A percentile compares a stretch with the other conserved stretches of the same genome.
Conservation (phyloP, 1,140 invertebrate genomes). For the Sycophaga agraensis region DNA sequence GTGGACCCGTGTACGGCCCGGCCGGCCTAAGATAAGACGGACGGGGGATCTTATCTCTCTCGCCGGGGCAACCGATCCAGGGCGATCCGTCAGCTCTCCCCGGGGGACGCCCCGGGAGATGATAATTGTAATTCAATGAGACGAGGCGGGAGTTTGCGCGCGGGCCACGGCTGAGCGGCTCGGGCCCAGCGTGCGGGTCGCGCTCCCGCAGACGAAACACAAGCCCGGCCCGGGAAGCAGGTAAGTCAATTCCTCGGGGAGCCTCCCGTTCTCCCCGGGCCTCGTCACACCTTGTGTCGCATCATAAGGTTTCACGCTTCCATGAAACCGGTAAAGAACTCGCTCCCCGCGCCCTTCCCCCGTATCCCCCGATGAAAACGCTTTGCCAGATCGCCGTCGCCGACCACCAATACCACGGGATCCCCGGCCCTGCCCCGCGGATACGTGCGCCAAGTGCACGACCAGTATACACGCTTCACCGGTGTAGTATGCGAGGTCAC, state of each 20-base stretch:
- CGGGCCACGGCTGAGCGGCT: slow-evolving; percentile 25
- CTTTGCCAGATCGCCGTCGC: slow-evolving; percentile 5
- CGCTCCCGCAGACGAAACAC: slow-evolving; percentile 23
- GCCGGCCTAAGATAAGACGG: no score
- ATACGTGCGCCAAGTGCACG: no score
- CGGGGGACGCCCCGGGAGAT: slow-evolving; percentile 24
- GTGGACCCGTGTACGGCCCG: no score
- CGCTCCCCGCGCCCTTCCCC: neutral
- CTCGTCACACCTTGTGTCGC: slow-evolving; percentile 39
- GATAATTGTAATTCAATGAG: slow-evolving; percentile 36
- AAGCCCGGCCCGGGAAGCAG: neutral
- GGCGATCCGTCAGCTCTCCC: no score
- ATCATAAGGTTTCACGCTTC: slow-evolving; percentile 41
- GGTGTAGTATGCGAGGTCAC: no score
- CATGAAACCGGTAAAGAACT: slow-evolving; percentile 35
- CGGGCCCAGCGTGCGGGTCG: slow-evolving; percentile 22
- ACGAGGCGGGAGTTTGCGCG: slow-evolving; percentile 30
- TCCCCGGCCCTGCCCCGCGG: no score
- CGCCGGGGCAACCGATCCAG: no score
- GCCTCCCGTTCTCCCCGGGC: neutral
- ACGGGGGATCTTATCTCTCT: no score
- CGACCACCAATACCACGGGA: no score
- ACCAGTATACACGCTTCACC: no score
- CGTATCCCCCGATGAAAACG: slow-evolving; percentile 2
- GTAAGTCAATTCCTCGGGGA: slow-evolving; percentile 36